Base-by-base conservation (phyloP, 2,113 vertebrate genomes). In the Fulica atra region DNA sequence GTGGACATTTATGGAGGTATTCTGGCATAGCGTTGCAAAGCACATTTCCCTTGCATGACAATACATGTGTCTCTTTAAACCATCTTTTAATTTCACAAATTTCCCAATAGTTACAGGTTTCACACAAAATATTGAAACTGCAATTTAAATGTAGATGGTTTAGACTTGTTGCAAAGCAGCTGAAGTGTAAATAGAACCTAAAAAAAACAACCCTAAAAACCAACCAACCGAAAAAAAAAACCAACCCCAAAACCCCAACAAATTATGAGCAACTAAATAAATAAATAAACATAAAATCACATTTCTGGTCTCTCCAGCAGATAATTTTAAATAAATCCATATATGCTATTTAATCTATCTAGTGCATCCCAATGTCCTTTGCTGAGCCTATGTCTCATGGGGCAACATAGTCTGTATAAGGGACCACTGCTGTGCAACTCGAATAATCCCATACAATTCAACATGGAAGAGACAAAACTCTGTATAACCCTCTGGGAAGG, bases 241-340 rank as follows among this genome's bases (percentile, higher is more conserved):
- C 17, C 44, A 42, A 42, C 40, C 44, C 44, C 18, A 46, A 46
- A 42, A 13, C 44, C 44, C 17, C 17, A 46, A 46, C 17, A 18
- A 83, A 72, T 0, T 6, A 64, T 46, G 8, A 83, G 3, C 29
- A 76, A 40, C 7, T 38, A 64, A 18, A 38, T 16, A 79, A 65
- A 11, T 15, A 74, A 74, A n/a, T 7, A 42, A 81, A 15, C 8
- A 59, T 7, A 3, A 11, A 2, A 4, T 4, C 2, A 2, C 9
- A 25, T 7, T 44, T 79, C 33, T 68, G 35, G 64, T 26, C 11
- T 63, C 42, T 85, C 13, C 25, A 50, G 23, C 3, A 66, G 13
- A 21, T 1, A 36, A 11, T 77, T 86, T 42, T 71, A 72, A 84
- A 38, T 5, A 84, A 92, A 51, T 5, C 71, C 35, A 60, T 15